Percentiles rank a stretch among this genome's conserved stretches.
Evolutionary conservation across 2,113 vertebrate species (phyloP).

Genomic region (Pseudopipra pipra): DNA sequence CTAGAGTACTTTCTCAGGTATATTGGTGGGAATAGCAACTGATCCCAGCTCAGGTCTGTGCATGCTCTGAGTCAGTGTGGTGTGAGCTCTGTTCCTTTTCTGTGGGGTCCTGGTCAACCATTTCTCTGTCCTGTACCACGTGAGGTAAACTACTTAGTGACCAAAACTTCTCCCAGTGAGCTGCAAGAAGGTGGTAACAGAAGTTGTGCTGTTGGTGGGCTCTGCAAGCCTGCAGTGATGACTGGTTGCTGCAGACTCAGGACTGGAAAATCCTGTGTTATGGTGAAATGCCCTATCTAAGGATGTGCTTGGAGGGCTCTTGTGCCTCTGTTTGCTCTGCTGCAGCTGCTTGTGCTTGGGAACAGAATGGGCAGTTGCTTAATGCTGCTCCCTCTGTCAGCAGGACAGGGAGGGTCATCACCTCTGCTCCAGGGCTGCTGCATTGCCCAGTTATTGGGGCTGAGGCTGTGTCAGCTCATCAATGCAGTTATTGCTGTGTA

Average conservation of each 20-base stretch:
- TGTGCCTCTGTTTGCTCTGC: neutral
- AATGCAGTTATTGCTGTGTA: fast-evolving
- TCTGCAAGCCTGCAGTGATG: neutral
- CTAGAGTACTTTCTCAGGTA: neutral
- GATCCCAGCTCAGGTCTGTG: neutral
- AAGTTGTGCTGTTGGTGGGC: fast-evolving
- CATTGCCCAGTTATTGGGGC: fast-evolving
- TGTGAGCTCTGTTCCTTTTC: neutral
- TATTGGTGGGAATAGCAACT: neutral
- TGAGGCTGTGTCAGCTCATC: neutral
- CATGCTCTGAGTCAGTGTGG: neutral
- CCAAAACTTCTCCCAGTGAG: neutral
- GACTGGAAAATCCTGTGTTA: fast-evolving
- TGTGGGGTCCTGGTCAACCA: neutral
- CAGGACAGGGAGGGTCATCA: neutral
- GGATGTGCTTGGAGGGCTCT: neutral
- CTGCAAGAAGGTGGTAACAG: neutral
- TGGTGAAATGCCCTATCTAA: fast-evolving
- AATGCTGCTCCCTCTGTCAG: neutral
- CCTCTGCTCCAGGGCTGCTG: neutral
- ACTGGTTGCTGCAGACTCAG: neutral
- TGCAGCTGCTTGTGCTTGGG: neutral
- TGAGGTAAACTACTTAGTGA: neutral
- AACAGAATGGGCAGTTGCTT: fast-evolving
- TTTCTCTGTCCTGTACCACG: neutral